Evolutionary conservation across 2,888 invertebrate genomes (phyloP).

Genomic region (Drosophila formosana): DNA sequence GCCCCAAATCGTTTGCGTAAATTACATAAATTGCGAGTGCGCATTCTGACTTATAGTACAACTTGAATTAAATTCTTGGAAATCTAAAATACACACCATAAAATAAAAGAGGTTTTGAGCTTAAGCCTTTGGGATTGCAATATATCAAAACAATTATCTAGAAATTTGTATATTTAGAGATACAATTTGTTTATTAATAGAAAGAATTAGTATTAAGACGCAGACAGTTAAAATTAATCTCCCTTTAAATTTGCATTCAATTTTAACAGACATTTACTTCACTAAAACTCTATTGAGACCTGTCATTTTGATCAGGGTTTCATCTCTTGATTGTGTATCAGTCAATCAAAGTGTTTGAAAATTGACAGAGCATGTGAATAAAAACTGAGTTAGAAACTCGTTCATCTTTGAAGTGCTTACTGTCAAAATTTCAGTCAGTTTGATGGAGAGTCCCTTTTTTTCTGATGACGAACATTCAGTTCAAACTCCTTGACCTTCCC

Average conservation of each 20-base stretch:
- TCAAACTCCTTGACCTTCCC: background rate
- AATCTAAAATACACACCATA: background rate
- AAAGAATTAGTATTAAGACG: background rate
- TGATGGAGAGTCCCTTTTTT: background rate
- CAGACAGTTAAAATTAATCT: background rate
- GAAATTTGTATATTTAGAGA: background rate
- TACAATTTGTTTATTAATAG: background rate
- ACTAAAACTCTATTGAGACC: background rate
- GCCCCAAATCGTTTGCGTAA: constrained; percentile 5
- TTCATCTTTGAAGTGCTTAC: background rate
- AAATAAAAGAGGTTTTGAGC: background rate
- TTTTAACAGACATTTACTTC: background rate
- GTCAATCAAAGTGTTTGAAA: constrained; percentile 1
- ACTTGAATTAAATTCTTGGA: constrained; percentile 11
- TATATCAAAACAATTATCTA: constrained; percentile 1
- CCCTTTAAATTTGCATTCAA: background rate
- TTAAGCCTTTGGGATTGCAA: background rate
- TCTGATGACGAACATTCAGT: background rate
- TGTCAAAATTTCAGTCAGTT: background rate
- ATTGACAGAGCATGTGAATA: constrained; percentile 1
- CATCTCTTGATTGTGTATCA: background rate
- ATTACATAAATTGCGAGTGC: constrained; percentile 23
- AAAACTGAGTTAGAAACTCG: background rate
- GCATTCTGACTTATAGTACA: background rate
- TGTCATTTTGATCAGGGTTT: constrained; percentile 2